Evolutionary conservation across 2,797 vertebrate species (phyloP).

Genomic region (Enteromius anoplus): DNA sequence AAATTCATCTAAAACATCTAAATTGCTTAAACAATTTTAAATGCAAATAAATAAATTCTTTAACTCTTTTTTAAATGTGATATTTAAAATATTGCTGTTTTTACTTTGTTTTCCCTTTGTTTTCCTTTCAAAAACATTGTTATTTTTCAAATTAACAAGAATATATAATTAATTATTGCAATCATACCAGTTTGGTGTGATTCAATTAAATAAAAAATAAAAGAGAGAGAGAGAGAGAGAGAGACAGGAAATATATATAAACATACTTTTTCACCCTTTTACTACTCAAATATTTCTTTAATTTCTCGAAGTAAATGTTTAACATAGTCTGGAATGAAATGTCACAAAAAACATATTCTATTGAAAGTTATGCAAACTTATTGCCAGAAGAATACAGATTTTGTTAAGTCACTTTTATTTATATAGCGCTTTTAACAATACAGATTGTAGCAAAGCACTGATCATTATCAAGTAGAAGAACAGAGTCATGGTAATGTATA

Average conservation of each 20-base stretch:
- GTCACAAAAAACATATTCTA: background rate
- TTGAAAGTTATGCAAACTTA: background rate
- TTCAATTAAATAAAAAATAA: background rate
- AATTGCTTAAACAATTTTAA: too few relatives aligned
- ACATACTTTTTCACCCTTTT: background rate
- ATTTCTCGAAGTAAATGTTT: too few relatives aligned
- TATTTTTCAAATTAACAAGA: background rate
- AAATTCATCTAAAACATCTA: too few relatives aligned
- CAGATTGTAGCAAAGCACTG: too few relatives aligned
- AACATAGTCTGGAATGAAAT: background rate
- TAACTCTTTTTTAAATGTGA: background rate
- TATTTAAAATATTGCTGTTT: background rate
- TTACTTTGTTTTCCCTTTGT: background rate
- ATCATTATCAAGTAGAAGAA: too few relatives aligned
- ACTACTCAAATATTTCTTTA: background rate
- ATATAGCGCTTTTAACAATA: too few relatives aligned
- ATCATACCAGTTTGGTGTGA: background rate
- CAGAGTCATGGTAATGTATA: too few relatives aligned
- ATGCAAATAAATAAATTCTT: too few relatives aligned
- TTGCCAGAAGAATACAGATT: background rate
- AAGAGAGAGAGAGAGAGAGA: too few relatives aligned
- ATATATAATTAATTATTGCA: background rate
- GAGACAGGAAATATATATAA: background rate
- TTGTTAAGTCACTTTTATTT: background rate
- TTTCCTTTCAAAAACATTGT: background rate